Conservation (phyloP, 2,888 invertebrate genomes). For the Orthonevra nobilis region DNA sequence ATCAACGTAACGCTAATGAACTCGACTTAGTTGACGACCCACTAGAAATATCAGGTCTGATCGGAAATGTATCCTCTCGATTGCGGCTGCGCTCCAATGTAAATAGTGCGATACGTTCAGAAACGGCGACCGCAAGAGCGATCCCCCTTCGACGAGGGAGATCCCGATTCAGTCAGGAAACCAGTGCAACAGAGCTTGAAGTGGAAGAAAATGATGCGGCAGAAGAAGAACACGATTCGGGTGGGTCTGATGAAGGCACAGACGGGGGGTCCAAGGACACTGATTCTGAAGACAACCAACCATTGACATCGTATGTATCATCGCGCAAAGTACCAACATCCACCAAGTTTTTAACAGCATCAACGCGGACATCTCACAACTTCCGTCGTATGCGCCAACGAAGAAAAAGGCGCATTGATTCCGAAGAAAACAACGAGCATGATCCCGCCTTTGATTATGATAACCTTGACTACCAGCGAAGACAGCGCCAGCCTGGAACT, state of each 20-base stretch:
- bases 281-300: slow-evolving; percentile 80
- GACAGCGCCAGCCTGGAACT: slow-evolving; percentile 73
- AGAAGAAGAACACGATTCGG: slow-evolving; percentile 73
- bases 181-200: slow-evolving; percentile 66
- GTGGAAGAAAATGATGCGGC: slow-evolving; percentile 71
- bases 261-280: slow-evolving; percentile 77
- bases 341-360: slow-evolving; percentile 18
- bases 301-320: slow-evolving; percentile 80
- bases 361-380: slow-evolving; percentile 59
- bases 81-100: slow-evolving; percentile 72
- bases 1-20: slow-evolving; percentile 79
- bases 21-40: slow-evolving; percentile 75
- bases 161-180: slow-evolving; percentile 76
- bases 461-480: slow-evolving; percentile 75
- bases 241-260: slow-evolving; percentile 77
- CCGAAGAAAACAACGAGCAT: slow-evolving; percentile 69
- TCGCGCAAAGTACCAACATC: slow-evolving; percentile 68
- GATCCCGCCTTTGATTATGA: slow-evolving; percentile 72
- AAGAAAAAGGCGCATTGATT: slow-evolving; percentile 52
- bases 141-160: slow-evolving; percentile 73
- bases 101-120: slow-evolving; percentile 38
- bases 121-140: slow-evolving; percentile 16
- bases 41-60: slow-evolving; percentile 72
- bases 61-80: slow-evolving; percentile 72
- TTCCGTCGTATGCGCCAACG: slow-evolving; percentile 51